A percentile compares a stretch with the other conserved stretches of the same genome.
Conservation (phyloP, 2,797 vertebrate species). For the Anniella stebbinsi region DNA sequence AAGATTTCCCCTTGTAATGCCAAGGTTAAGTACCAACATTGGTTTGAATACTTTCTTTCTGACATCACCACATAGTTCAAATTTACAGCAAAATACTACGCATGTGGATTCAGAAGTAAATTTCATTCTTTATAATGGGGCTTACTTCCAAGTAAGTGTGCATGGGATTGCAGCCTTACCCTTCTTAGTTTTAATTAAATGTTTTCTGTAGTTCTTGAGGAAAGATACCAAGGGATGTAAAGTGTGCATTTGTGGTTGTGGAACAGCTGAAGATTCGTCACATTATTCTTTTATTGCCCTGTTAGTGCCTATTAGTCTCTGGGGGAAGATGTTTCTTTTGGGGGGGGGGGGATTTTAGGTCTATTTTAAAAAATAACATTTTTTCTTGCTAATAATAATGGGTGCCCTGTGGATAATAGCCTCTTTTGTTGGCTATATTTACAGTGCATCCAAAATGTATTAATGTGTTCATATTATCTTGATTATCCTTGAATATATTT, state of each 20-base stretch:
- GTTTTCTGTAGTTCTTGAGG: background rate
- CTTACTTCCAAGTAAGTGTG: background rate
- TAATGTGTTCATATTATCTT: background rate
- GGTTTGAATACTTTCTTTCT: background rate
- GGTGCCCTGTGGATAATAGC: background rate
- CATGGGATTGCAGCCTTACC: background rate
- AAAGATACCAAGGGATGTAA: background rate
- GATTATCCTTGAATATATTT: background rate
- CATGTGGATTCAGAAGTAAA: background rate
- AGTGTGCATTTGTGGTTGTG: background rate
- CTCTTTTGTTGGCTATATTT: background rate
- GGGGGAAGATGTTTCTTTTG: background rate
- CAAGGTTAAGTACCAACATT: background rate
- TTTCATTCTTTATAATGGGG: background rate
- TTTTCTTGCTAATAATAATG: slow-evolving; percentile 13
- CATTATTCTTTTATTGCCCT: background rate
- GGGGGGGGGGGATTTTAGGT: background rate
- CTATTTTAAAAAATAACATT: background rate
- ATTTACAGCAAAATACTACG: background rate
- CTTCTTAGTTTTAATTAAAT: slow-evolving; percentile 11
- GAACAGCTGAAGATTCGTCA: background rate
- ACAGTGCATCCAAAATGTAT: background rate
- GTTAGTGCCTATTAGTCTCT: background rate
- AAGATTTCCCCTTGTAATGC: background rate
- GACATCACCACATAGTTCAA: background rate